Evolutionary conservation across 2,113 vertebrate species (phyloP), one percentile per base, ranked within the genome.

Genomic region (Hydropotes inermis): DNA sequence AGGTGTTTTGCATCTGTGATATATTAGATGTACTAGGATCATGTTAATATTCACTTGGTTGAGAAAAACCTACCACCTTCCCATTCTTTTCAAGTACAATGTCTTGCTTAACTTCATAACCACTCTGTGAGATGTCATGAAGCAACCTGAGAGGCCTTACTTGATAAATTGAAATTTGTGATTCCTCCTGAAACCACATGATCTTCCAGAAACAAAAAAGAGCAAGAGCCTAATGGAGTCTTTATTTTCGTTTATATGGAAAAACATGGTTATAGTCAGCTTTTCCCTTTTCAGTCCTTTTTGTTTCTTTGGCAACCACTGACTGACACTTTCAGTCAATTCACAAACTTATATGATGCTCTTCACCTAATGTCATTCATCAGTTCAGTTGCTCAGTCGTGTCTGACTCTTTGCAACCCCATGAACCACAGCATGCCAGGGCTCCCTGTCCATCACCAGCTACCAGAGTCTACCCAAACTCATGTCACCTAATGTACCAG

Each of bases 171-270:
- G 30, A 74, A 85, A n/a, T 36, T 45, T 55, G 17, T 28, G 52
- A 89, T 27, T 61, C 12, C 15, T 96, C 45, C 25, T 92, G 12
- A 47, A 43, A 21, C 43, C 21, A 43, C 21, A 54, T 1, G 39
- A 21, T 47, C 14, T 76, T 57, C 88, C 50, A 92, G 70, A 96
- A 86, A 88, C 50, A 82, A 39, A 58, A 47, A n/a, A 17, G 28
- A 85, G 7, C 2, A 89, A 78, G 36, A 87, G 28, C 23, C 21
- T 47, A 12, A 17, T 1, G 36, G 12, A 57, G 16, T 30, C 45
- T 17, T 70, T 23, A 33, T 28, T 92, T 96, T 36, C 74, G 33
- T 36, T 95, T 76, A 30, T n/a, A 81, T 7, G 25, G 50, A 52
- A 79, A 95, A 70, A 55, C 4, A 0, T 76, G 17, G 13, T 91